Percentiles rank a stretch among this genome's conserved stretches.
phyloP scores from a whole-genome alignment of 2,113 vertebrate genomes.

The Ageneiosus marmoratus region DNA sequence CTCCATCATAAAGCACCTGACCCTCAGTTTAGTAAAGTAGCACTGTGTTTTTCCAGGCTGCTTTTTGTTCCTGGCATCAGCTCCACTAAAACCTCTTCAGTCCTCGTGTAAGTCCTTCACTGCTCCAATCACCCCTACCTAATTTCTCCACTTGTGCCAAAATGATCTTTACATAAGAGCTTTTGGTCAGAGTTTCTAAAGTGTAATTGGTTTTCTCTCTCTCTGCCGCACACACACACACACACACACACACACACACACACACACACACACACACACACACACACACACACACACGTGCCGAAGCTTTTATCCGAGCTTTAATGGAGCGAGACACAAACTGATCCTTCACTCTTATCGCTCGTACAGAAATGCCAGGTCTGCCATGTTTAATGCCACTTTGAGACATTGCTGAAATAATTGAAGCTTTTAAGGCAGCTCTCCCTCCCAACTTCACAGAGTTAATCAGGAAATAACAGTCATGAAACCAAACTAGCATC shows the following conservation, averaged over 20 bases:
- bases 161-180: slow-evolving; percentile 24
- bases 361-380: background rate
- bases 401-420: background rate
- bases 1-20: background rate
- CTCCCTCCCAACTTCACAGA: background rate
- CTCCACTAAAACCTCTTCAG: background rate
- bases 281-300: background rate
- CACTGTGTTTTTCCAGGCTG: background rate
- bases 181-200: slow-evolving; percentile 10
- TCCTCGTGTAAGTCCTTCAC: background rate
- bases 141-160: slow-evolving; percentile 10
- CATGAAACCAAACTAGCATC: no score
- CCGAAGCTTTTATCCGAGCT: slow-evolving; percentile 43
- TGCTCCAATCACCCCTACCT: slow-evolving; percentile 7
- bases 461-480: background rate
- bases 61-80: background rate
- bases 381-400: background rate
- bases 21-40: background rate
- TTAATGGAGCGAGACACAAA: slow-evolving; percentile 9
- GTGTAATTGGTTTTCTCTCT: background rate
- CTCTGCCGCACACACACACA: background rate
- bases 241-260: background rate
- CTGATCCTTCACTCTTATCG: background rate
- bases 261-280: background rate
- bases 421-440: background rate